Evolutionary conservation across 2,113 vertebrate species (phyloP).

Genomic region (Cariama cristata): DNA sequence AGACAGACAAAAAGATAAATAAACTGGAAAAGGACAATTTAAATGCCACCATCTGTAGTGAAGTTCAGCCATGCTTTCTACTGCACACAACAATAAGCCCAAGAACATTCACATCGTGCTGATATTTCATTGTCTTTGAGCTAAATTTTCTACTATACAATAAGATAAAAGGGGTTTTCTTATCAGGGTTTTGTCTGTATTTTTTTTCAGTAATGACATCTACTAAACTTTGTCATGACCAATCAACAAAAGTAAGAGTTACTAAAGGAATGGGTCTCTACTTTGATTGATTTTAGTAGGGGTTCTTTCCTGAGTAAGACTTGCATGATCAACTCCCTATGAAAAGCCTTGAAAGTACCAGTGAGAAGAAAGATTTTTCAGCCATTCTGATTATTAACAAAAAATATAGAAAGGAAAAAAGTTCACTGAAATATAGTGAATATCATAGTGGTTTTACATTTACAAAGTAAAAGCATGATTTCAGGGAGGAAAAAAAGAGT

Average conservation of each 20-base stretch:
- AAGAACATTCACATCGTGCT: background rate
- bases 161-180: background rate
- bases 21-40: background rate
- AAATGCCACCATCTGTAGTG: background rate
- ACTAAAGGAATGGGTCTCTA: background rate
- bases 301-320: background rate
- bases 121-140: background rate
- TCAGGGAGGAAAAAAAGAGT: background rate
- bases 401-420: background rate
- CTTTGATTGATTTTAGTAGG: background rate
- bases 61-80: background rate
- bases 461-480: background rate
- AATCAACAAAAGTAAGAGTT: background rate
- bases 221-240: background rate
- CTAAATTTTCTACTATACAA: background rate
- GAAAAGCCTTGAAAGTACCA: background rate
- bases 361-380: background rate
- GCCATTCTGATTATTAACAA: background rate
- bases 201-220: background rate
- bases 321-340: background rate
- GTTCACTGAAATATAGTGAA: background rate
- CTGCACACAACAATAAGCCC: background rate
- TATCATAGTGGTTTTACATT: background rate
- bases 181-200: accelerated
- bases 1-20: background rate